These are phyloP conservation scores for Furcifer pardalis DNA, from an alignment of 2,797 vertebrate species.

Conservation along the genomic window DNA sequence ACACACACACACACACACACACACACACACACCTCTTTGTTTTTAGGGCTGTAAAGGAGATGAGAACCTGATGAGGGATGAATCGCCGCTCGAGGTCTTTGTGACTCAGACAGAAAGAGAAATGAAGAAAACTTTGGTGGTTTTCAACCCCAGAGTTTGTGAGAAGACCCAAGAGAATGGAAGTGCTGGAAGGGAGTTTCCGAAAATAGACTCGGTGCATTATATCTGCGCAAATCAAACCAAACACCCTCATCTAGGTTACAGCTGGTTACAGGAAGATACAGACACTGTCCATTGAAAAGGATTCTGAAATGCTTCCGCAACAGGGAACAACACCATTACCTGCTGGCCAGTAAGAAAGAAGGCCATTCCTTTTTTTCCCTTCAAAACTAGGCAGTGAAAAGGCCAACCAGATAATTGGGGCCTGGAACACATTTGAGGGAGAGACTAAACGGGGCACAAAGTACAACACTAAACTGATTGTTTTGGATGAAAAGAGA, in stretches of 20 bases:
- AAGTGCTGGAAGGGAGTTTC: conserved; percentile 18
- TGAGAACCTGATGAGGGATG: background rate
- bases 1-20: too few species aligned
- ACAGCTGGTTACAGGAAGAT: background rate
- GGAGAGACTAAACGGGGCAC: background rate
- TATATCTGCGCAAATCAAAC: conserved; percentile 8
- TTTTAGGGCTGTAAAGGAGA: background rate
- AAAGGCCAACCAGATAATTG: background rate
- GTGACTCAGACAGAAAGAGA: conserved; percentile 33
- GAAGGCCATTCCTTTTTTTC: background rate
- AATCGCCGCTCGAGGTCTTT: conserved; percentile 13
- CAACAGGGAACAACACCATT: background rate
- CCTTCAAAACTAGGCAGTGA: too few species aligned
- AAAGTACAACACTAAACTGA: background rate
- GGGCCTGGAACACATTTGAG: background rate
- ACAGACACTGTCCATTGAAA: conserved; percentile 2
- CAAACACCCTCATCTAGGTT: conserved; percentile 35
- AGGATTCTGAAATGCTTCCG: background rate
- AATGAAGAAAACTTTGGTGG: conserved; percentile 1
- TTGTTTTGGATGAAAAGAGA: too few species aligned
- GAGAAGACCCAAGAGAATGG: conserved; percentile 21
- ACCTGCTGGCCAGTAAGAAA: background rate
- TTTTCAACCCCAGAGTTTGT: conserved; percentile 13
- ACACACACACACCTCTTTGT: background rate
- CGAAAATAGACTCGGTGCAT: conserved; percentile 30